Base-by-base conservation (phyloP, 2,888 invertebrate species). In the Caenorhabditis japonica region DNA sequence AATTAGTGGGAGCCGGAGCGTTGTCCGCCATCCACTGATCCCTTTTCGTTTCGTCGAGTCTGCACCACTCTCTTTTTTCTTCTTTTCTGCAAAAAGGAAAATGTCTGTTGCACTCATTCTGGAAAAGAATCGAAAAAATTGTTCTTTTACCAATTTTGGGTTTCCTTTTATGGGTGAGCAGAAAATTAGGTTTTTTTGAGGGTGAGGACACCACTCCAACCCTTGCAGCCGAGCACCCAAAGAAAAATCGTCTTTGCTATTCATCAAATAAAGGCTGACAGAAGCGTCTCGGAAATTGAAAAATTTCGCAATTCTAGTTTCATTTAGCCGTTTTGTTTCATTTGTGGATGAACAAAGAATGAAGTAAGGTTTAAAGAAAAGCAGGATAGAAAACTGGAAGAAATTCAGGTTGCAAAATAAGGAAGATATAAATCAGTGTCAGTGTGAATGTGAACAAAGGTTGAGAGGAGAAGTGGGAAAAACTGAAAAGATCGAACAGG, bases 211-310 rank as follows among this genome's bases (percentile, higher is more conserved):
- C 51, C 49, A 30, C 56, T 47, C 51, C 23, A 52, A 39, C 34
- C 39, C 25, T 39, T 38, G 38, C 41, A 55, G 62, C 53, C 53
- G 27, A 7, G 51, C 53, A 25, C 25, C 47, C 25, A 13, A 30
- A 4, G 33, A 44, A 61, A 64, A 55, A 55, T 64, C 64, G 66
- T 39, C 51, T 51, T 56, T 51, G 51, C 56, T 66, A 66, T 66
- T 66, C 56, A 66, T 58, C 59, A 68, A 53, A 55, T 55, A 59
- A 59, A 53, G 47, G 53, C 68, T 68, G 59, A 52, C 58, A 59
- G 53, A 59, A 53, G 68, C 68, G 59, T 53, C 59, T 46, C 52
- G 68, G 59, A 59, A 68, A 68, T 59, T 59, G 51, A 39, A 46
- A 53, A 59, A 68, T 59, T 68, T 68, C 68, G 68, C 59, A 59